Evolutionary conservation across 2,888 invertebrate species (phyloP).

Genomic region (Cheilosia variabilis): DNA sequence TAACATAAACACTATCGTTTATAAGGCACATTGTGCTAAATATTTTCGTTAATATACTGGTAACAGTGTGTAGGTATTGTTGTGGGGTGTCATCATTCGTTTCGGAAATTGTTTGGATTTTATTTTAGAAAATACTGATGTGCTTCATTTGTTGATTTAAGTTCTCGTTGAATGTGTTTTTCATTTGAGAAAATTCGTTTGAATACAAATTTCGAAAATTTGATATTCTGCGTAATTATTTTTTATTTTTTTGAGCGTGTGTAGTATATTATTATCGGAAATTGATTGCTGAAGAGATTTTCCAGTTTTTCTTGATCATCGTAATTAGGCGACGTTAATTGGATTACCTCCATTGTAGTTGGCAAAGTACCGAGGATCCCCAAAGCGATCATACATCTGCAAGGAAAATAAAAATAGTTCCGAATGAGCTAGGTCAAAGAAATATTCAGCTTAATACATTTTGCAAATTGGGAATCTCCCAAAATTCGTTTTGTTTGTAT

Average conservation of each 20-base stretch:
- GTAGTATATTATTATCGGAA: slow-evolving; percentile 23
- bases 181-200: slow-evolving; percentile 32
- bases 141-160: slow-evolving; percentile 41
- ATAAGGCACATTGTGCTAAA: slow-evolving; percentile 47
- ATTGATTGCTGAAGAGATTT: slow-evolving; percentile 28
- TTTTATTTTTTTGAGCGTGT: slow-evolving; percentile 52
- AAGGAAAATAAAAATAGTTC: slow-evolving; percentile 60
- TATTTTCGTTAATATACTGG: slow-evolving; percentile 37
- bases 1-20: slow-evolving; percentile 20
- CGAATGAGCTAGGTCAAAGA: background rate
- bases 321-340: slow-evolving; percentile 81
- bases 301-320: background rate
- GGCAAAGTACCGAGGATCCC: slow-evolving; percentile 82
- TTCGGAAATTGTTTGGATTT: slow-evolving; percentile 60
- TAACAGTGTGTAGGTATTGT: slow-evolving; percentile 8
- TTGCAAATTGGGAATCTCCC: slow-evolving; percentile 42
- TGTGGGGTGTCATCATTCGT: slow-evolving; percentile 25
- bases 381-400: slow-evolving; percentile 82
- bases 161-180: slow-evolving; percentile 25
- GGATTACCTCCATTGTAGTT: slow-evolving; percentile 81
- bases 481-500: slow-evolving; percentile 17
- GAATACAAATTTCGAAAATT: slow-evolving; percentile 45
- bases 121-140: slow-evolving; percentile 64
- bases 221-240: slow-evolving; percentile 28
- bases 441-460: slow-evolving; percentile 16